phyloP scores from a whole-genome alignment of 1,140 invertebrate species.

The Aphidius ervi region DNA sequence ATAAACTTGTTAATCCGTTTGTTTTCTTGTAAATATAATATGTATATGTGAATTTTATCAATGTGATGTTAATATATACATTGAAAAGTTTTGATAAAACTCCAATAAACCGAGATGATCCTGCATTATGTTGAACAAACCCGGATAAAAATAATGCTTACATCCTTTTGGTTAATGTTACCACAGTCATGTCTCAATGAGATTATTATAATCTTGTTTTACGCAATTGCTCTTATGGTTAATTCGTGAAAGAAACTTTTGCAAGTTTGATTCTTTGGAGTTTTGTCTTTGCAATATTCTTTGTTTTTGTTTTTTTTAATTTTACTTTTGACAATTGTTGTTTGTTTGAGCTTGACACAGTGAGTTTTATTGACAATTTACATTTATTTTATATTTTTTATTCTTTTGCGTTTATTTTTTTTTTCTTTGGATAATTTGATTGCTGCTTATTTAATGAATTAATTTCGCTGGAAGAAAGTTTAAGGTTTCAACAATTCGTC shows the following conservation, averaged over 20 bases:
- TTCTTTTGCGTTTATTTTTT: too few species aligned
- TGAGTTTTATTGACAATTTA: too few species aligned
- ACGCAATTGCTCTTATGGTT: constrained; percentile 47
- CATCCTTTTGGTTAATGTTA: constrained; percentile 49
- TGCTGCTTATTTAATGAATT: too few species aligned
- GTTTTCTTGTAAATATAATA: constrained; percentile 15
- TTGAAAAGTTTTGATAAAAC: constrained; percentile 29
- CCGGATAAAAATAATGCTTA: constrained; percentile 37
- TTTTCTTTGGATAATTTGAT: too few species aligned
- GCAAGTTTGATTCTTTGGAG: constrained; percentile 8
- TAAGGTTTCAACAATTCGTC: too few species aligned
- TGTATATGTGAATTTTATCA: constrained; percentile 13
- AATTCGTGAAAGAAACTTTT: constrained; percentile 52
- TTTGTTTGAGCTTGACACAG: too few species aligned
- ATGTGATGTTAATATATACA: constrained; percentile 15
- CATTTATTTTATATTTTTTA: too few species aligned
- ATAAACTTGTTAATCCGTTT: constrained; percentile 18
- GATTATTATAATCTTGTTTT: constrained; percentile 55
- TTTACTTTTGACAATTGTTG: not conserved
- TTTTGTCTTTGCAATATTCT: constrained; percentile 14
- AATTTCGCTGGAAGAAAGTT: too few species aligned
- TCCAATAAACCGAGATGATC: constrained; percentile 24
- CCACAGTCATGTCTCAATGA: constrained; percentile 50
- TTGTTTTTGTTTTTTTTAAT: not conserved
- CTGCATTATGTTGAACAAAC: constrained; percentile 17